phyloP scores from a whole-genome alignment of 2,888 invertebrate genomes.

The Eilema depressum region DNA sequence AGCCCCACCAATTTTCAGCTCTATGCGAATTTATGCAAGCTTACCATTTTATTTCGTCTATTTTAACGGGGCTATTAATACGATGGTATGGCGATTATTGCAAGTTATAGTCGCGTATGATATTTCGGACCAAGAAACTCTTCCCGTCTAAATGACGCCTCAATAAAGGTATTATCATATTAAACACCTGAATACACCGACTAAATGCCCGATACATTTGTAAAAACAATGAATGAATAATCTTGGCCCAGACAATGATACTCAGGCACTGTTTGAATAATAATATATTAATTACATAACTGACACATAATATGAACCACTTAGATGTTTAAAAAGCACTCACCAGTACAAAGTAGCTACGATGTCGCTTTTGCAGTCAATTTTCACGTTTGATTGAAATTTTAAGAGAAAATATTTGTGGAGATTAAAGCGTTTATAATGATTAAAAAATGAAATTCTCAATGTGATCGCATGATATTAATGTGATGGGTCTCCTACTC shows the following conservation, averaged over 20 bases:
- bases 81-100: too few relatives aligned
- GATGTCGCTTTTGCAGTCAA: conserved; percentile 26
- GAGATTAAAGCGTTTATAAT: background rate
- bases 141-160: too few relatives aligned
- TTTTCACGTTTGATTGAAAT: conserved; percentile 33
- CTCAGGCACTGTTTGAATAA: conserved; percentile 38
- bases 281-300: conserved; percentile 24
- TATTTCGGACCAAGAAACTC: too few relatives aligned
- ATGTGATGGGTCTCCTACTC: too few relatives aligned
- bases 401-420: conserved; percentile 41
- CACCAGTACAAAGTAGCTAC: conserved; percentile 30
- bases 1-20: too few relatives aligned
- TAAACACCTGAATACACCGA: background rate
- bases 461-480: too few relatives aligned
- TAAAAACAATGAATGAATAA: conserved; percentile 46
- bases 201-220: background rate
- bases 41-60: too few relatives aligned
- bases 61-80: too few relatives aligned
- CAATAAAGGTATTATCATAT: background rate
- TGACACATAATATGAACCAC: conserved; percentile 36
- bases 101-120: too few relatives aligned
- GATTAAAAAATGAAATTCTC: background rate
- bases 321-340: conserved; percentile 25
- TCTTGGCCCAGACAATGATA: conserved; percentile 58
- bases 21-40: too few relatives aligned